A percentile compares a stretch with the other conserved stretches of the same genome.
phyloP scores from a whole-genome alignment of 2,797 vertebrate species.

The Protonibea diacanthus region DNA sequence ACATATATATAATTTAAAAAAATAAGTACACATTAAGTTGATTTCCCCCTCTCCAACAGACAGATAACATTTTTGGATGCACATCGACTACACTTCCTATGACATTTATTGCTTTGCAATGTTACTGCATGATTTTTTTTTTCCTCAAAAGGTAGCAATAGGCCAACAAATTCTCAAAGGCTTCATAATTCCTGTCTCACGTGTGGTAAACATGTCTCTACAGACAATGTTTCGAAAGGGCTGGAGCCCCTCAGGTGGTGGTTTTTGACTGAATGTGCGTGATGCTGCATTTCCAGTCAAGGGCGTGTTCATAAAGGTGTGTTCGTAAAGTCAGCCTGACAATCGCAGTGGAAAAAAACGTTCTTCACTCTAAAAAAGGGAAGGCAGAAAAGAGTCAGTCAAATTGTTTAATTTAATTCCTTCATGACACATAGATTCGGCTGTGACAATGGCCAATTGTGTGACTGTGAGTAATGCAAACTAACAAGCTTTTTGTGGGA shows the following conservation, averaged over 20 bases:
- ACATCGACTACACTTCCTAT: slow-evolving; percentile 8
- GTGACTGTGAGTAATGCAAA: background rate
- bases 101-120: slow-evolving; percentile 14
- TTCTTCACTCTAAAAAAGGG: background rate
- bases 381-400: background rate
- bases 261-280: slow-evolving; percentile 33
- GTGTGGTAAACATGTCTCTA: background rate
- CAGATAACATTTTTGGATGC: slow-evolving; percentile 13
- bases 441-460: background rate
- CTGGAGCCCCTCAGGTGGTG: slow-evolving; percentile 30
- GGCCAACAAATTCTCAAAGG: background rate
- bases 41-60: slow-evolving; percentile 14
- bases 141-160: background rate
- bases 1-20: slow-evolving; percentile 21
- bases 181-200: background rate
- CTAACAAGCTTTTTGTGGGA: background rate
- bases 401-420: background rate
- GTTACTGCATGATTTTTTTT: background rate
- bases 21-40: slow-evolving; percentile 13
- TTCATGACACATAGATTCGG: background rate
- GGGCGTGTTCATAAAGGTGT: slow-evolving; percentile 56
- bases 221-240: background rate
- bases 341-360: background rate
- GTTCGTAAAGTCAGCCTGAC: slow-evolving; percentile 27
- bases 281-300: slow-evolving; percentile 39